A percentile compares a stretch with the other conserved stretches of the same genome.
These are phyloP conservation scores for Lasioglossum villosulum DNA, from an alignment of 2,888 invertebrate species.

Conservation along the genomic window DNA sequence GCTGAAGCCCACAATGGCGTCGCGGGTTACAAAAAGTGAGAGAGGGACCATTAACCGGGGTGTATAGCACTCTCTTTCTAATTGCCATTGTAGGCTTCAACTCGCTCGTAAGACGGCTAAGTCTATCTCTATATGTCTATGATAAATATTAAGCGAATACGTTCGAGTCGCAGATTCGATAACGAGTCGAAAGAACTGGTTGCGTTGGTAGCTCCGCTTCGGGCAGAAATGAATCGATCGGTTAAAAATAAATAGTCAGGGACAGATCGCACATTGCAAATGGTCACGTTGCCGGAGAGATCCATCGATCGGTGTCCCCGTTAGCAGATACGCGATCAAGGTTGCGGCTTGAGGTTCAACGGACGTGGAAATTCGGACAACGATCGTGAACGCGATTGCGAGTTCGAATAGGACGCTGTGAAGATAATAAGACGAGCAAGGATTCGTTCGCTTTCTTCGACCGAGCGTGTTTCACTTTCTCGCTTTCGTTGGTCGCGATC, in stretches of 20 bases:
- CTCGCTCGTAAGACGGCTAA: too few species aligned
- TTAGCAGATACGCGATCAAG: slow-evolving; percentile 50
- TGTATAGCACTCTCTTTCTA: too few species aligned
- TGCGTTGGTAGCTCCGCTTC: neutral
- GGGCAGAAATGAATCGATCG: neutral
- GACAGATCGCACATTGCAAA: slow-evolving; percentile 43
- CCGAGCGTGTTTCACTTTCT: slow-evolving; percentile 65
- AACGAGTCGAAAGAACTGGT: neutral
- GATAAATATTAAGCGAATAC: neutral
- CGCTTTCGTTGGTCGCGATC: slow-evolving; percentile 71
- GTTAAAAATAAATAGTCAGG: slow-evolving; percentile 34
- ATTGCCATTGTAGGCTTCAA: too few species aligned
- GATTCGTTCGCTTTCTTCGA: slow-evolving; percentile 1
- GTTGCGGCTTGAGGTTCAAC: slow-evolving; percentile 40
- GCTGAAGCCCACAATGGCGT: too few species aligned
- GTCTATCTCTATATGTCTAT: too few species aligned
- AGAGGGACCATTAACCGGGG: too few species aligned
- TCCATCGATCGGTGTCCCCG: slow-evolving; percentile 49
- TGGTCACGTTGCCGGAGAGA: slow-evolving; percentile 38
- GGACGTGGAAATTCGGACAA: slow-evolving; percentile 29
- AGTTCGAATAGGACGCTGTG: neutral
- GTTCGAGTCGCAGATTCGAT: neutral
- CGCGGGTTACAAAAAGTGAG: too few species aligned
- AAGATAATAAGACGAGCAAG: neutral
- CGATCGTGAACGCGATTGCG: slow-evolving; percentile 7